Evolutionary conservation across 2,797 vertebrate species (phyloP).

Genomic region (Anabas testudineus): DNA sequence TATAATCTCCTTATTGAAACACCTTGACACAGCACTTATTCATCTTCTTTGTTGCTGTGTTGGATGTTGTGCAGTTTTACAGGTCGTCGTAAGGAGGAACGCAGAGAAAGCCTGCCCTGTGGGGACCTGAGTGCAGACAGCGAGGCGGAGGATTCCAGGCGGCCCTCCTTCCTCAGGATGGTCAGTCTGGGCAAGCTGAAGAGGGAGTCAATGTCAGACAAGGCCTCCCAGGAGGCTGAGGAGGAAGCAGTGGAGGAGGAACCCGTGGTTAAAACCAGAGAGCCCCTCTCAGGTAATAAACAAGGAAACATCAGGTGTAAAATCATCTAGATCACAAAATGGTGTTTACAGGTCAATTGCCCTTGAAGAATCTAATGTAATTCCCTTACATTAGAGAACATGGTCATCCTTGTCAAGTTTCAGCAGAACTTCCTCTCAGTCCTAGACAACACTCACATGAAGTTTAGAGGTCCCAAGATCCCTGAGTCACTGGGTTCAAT

Average conservation of each 20-base stretch:
- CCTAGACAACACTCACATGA: constrained; percentile 61
- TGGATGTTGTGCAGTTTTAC: constrained; percentile 74
- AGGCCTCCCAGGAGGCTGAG: constrained; percentile 81
- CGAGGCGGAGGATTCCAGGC: constrained; percentile 79
- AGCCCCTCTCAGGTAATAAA: constrained; percentile 85
- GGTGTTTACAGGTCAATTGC: background rate
- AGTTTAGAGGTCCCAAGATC: constrained; percentile 55
- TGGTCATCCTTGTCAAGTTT: constrained; percentile 36
- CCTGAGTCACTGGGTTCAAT: constrained; percentile 73
- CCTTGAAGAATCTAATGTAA: background rate
- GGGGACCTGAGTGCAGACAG: constrained; percentile 75
- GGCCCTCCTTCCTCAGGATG: constrained; percentile 88
- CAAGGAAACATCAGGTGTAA: constrained; percentile 15
- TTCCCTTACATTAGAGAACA: constrained; percentile 20
- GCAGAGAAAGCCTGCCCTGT: constrained; percentile 84
- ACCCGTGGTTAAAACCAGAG: constrained; percentile 80
- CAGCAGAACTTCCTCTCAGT: constrained; percentile 50
- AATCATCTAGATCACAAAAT: background rate
- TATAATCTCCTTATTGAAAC: background rate
- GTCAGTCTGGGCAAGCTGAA: constrained; percentile 85
- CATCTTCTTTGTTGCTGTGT: constrained; percentile 21
- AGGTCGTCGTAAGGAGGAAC: constrained; percentile 83
- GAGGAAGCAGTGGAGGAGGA: constrained; percentile 81
- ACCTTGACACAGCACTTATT: constrained; percentile 2
- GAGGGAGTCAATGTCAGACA: constrained; percentile 87